A percentile compares a stretch with the other conserved stretches of the same genome.
These are phyloP conservation scores for Hyalella azteca DNA, from an alignment of 2,888 invertebrate genomes.

Conservation along the genomic window DNA sequence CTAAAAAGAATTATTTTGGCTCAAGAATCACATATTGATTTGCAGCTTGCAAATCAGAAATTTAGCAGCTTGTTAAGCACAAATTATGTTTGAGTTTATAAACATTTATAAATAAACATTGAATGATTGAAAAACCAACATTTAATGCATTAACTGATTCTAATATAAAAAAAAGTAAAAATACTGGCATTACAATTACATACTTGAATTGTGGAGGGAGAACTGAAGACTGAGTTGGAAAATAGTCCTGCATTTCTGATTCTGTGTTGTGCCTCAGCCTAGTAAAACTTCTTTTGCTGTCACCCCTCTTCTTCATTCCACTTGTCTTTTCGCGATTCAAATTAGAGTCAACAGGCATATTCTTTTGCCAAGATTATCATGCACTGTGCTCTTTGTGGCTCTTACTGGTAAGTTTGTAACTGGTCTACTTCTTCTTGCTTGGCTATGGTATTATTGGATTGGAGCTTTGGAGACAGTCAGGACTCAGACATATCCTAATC, in stretches of 20 bases:
- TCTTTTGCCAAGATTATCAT: too few relatives aligned
- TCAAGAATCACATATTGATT: too few relatives aligned
- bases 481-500: too few relatives aligned
- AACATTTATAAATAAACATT: not conserved
- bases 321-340: not conserved
- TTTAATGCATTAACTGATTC: not conserved
- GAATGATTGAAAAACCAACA: not conserved
- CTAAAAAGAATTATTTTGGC: too few relatives aligned
- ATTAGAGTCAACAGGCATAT: not conserved
- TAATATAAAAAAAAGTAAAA: constrained; percentile 4
- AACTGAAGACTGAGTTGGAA: constrained; percentile 47
- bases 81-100: too few relatives aligned
- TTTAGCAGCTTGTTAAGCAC: too few relatives aligned
- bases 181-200: not conserved
- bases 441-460: too few relatives aligned
- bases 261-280: constrained; percentile 55
- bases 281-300: constrained; percentile 38
- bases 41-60: too few relatives aligned
- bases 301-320: not conserved
- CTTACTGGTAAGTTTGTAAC: too few relatives aligned
- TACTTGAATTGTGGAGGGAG: constrained; percentile 53
- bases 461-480: too few relatives aligned
- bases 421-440: too few relatives aligned
- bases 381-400: too few relatives aligned
- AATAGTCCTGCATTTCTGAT: constrained; percentile 54